Evolutionary conservation across 1,140 invertebrate species (phyloP), one percentile per base, ranked within the genome.

Genomic region (Aphidius gifuensis): DNA sequence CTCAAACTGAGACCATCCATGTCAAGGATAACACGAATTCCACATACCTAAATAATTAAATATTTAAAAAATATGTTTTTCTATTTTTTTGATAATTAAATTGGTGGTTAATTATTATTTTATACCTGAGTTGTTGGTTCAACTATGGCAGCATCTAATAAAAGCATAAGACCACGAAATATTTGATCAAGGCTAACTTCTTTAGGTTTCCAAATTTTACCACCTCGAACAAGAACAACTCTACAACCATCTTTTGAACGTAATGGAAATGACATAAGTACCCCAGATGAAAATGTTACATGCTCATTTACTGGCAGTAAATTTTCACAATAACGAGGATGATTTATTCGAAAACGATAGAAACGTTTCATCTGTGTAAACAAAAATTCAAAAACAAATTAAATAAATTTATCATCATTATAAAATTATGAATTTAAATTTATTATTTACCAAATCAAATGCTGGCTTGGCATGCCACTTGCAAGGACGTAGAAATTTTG

Each of bases 201-300:
- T 51, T 86, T 88, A 0, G 87, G 80, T 64, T 89, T 87, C 89
- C 89, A 90, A 70, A 80, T 85, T 62, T 78, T 80, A 64, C 87
- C 87, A 53, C 71, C 73, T 66, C 88, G 80, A 0, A 87, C 42
- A 3, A 86, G 66, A 46, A 89, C 64, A 4, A 88, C 68, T 68
- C 87, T 78, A 21, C 78, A 71, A 16, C 87, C 86, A 9, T 83
- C 72, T 48, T 79, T 70, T 54, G 76, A 81, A 60, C 87, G 79
- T 16, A 74, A 70, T 9, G 88, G 87, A 42, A 87, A 65, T 9
- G 88, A 83, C 7, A 80, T 78, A 8, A 88, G 64, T 7, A 88
- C 71, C 60, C 84, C 84, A 5, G 81, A 77, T 7, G 73, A 66
- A 40, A 87, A 81, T 3, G 82, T 76, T 45, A 80, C 77, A 42